Evolutionary conservation across 1,140 invertebrate species (phyloP), one percentile per base, ranked within the genome.

Genomic region (Pachyrhynchus sulphureomaculatus): DNA sequence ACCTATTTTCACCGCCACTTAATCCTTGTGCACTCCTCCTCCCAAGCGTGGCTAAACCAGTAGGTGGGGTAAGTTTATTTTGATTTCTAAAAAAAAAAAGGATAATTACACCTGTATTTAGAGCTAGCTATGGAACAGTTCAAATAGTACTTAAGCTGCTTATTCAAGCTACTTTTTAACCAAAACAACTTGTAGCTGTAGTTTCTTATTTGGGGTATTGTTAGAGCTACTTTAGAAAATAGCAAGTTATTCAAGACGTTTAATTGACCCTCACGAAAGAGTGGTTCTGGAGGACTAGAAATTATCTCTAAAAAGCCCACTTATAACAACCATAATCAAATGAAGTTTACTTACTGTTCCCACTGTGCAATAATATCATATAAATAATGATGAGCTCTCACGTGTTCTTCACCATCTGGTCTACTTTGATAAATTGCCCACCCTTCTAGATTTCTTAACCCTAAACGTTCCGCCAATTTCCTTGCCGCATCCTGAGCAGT

Each of bases 321-420:
- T n/a, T n/a, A n/a, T n/a, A n/a, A n/a, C n/a, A n/a, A n/a, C n/a
- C n/a, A n/a, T n/a, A n/a, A n/a, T n/a, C n/a, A n/a, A n/a, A n/a
- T n/a, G n/a, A n/a, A n/a, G n/a, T 62, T 47, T 53, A 81, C 86
- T 84, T 82, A 91, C 88, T 87, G 83, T 81, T 95, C 92, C 95
- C 95, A 97, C 26, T 90, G 88, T 10, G 93, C 91, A 55, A 98
- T 92, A 6, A 97, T 88, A 75, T 98, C 95, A 71, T 96, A 95
- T 0, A 98, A 77, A 75, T 94, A 98, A 77, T 96, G 90, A 76
- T 95, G 92, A 6, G 88, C 89, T 45, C 92, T 83, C n/a, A 97
- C 92, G 72, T 96, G 93, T 71, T 95, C 90, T 75, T 96, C 93
- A 4, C 86, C 85, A 63, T 93, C 91, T 0, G 87, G 87, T 18